A percentile compares a stretch with the other conserved stretches of the same genome.
Conservation (phyloP, 1,140 invertebrate genomes). For the Drosophila malerkotliana region DNA sequence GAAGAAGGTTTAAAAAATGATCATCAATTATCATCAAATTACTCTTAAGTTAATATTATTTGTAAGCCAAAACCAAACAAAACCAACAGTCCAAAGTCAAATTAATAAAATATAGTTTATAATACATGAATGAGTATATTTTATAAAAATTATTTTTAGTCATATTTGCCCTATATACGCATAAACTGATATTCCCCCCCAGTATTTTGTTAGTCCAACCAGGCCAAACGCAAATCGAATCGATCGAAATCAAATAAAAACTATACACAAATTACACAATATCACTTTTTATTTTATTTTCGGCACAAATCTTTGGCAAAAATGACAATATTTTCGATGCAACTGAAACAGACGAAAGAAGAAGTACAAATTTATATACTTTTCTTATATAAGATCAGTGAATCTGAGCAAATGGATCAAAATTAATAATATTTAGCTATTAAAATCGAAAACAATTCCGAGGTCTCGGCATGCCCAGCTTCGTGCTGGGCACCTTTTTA, state of each 20-base stretch:
- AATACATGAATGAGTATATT: conserved; percentile 33
- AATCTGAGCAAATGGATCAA: conserved; percentile 73
- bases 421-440: conserved; percentile 62
- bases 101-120: conserved; percentile 67
- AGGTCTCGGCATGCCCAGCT: conserved; percentile 3
- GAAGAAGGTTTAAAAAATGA: conserved; percentile 79
- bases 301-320: conserved; percentile 37
- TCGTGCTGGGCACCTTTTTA: conserved; percentile 9
- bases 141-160: conserved; percentile 56
- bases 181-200: conserved; percentile 32
- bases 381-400: conserved; percentile 32
- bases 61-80: conserved; percentile 57
- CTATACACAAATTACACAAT: conserved; percentile 30
- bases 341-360: conserved; percentile 60
- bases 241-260: conserved; percentile 52
- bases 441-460: conserved; percentile 10
- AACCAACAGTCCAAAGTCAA: conserved; percentile 72
- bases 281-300: conserved; percentile 33
- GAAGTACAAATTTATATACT: conserved; percentile 80
- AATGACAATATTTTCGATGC: conserved; percentile 80
- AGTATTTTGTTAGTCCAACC: conserved; percentile 64
- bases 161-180: conserved; percentile 26
- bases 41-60: conserved; percentile 46
- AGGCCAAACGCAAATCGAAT: conserved; percentile 7
- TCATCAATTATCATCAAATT: conserved; percentile 33